Evolutionary conservation across 2,113 vertebrate species (phyloP).

Genomic region (Hemibagrus wyckioides): DNA sequence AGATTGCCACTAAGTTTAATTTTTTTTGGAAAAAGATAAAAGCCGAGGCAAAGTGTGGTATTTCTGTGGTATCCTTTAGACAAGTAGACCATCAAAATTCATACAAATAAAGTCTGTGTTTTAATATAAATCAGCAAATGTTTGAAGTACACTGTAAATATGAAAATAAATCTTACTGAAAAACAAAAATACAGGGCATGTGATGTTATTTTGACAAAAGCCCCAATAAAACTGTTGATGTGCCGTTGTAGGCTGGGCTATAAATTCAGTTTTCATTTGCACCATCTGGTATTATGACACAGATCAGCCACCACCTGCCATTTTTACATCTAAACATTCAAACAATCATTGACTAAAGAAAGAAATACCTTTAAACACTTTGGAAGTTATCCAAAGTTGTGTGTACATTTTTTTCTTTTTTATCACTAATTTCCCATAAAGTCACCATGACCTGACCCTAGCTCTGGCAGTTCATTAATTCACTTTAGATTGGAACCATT

Average conservation of each 20-base stretch:
- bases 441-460: neutral
- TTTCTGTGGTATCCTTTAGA: neutral
- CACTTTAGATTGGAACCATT: neutral
- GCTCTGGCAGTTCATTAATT: conserved; percentile 15
- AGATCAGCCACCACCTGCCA: neutral
- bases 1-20: neutral
- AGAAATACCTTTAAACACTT: neutral
- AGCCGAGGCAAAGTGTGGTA: neutral
- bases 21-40: neutral
- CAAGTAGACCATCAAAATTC: neutral
- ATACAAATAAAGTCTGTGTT: neutral
- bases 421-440: neutral
- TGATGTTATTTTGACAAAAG: neutral
- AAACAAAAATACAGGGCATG: neutral
- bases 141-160: neutral
- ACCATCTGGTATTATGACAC: neutral
- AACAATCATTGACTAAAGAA: neutral
- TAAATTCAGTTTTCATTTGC: neutral
- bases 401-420: neutral
- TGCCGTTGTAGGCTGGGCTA: neutral
- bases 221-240: neutral
- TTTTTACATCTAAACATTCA: neutral
- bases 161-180: neutral
- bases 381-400: neutral
- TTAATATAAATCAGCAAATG: neutral